phyloP scores from a whole-genome alignment of 2,888 invertebrate species.

The Ectemnius continuus region DNA sequence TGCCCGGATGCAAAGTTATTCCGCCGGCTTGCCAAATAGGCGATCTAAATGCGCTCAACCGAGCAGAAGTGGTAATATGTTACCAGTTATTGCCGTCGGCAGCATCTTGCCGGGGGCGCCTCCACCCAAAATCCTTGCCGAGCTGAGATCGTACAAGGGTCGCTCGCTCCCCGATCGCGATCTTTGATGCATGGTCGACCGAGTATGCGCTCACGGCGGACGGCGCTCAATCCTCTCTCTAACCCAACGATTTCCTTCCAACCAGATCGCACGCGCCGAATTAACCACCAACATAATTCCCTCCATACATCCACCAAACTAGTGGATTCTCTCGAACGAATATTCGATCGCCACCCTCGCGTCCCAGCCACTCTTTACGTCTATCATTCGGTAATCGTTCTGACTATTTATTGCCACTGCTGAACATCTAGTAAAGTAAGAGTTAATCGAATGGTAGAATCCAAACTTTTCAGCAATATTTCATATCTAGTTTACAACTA shows the following conservation, averaged over 20 bases:
- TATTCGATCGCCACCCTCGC: too few relatives aligned
- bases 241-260: not conserved
- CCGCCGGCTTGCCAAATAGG: constrained; percentile 71
- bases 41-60: constrained; percentile 74
- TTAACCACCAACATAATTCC: constrained; percentile 49
- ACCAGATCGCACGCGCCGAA: constrained; percentile 44
- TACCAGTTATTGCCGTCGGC: constrained; percentile 72
- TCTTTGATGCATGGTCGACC: constrained; percentile 43
- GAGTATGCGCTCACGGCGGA: constrained; percentile 32
- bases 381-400: too few relatives aligned
- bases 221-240: too few relatives aligned
- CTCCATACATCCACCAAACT: too few relatives aligned
- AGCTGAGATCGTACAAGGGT: too few relatives aligned
- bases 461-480: too few relatives aligned
- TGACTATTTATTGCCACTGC: too few relatives aligned
- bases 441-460: too few relatives aligned
- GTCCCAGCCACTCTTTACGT: too few relatives aligned
- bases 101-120: constrained; percentile 66
- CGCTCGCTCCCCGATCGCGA: not conserved
- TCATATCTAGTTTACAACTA: too few relatives aligned
- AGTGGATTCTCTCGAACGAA: too few relatives aligned
- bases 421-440: too few relatives aligned
- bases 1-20: constrained; percentile 72
- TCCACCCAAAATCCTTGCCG: not conserved
- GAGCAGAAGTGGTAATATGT: constrained; percentile 74